A percentile compares a stretch with the other conserved stretches of the same genome.
Conservation (phyloP, 2,797 vertebrate genomes). For the Dicrostonyx torquatus region DNA sequence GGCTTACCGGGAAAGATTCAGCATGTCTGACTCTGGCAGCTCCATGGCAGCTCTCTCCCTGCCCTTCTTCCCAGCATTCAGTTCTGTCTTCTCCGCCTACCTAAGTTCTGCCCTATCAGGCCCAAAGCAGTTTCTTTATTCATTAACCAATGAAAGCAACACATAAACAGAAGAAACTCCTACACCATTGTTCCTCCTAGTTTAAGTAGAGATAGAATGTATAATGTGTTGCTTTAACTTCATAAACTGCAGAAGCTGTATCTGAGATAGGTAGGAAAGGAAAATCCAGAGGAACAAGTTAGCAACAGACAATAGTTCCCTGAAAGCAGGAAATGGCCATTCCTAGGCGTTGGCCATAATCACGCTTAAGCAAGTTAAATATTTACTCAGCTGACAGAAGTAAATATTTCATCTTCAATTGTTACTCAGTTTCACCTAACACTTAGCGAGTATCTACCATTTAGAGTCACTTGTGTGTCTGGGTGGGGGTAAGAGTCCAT, state of each 20-base stretch:
- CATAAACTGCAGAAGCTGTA: neutral
- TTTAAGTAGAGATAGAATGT: neutral
- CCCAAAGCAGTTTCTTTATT: no score
- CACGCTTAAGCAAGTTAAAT: constrained; percentile 53
- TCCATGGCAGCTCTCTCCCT: no score
- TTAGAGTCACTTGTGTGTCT: neutral
- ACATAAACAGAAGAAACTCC: no score
- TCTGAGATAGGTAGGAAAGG: neutral
- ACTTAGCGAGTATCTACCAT: neutral
- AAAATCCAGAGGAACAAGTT: neutral
- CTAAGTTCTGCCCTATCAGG: no score
- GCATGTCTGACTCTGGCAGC: no score
- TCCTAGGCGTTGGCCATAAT: neutral
- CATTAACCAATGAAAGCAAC: no score
- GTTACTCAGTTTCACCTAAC: neutral
- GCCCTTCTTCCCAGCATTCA: no score
- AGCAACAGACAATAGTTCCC: neutral
- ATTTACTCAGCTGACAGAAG: constrained; percentile 63
- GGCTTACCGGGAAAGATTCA: no score
- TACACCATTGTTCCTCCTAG: neutral
- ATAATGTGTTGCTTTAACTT: neutral
- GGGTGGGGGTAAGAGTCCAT: neutral
- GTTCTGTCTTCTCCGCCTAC: no score
- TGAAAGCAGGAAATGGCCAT: constrained; percentile 37
- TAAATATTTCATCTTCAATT: constrained; percentile 51